These are phyloP conservation scores for Epizoanthus rinbou DNA, from an alignment of 92 coral and sea anemone genomes.

Conservation along the genomic window DNA sequence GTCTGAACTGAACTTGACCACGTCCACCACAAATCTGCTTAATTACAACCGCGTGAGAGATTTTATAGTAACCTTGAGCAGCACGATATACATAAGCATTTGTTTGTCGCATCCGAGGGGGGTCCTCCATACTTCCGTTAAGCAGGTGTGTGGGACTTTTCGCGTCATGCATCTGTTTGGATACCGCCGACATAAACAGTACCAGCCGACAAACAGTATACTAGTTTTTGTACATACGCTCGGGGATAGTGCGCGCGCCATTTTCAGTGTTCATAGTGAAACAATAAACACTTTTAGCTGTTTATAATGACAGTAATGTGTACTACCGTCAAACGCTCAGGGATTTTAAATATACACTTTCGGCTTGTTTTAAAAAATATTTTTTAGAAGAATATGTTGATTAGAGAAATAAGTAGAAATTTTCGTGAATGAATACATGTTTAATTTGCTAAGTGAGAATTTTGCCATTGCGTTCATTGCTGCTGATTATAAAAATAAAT, in stretches of 20 bases:
- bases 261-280: slow-evolving; percentile 1
- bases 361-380: not conserved
- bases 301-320: not conserved
- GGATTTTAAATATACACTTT: not conserved
- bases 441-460: slow-evolving; percentile 63
- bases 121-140: slow-evolving; percentile 53
- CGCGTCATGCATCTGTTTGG: slow-evolving; percentile 66
- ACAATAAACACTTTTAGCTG: not conserved
- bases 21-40: not conserved
- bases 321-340: not conserved
- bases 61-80: slow-evolving; percentile 60
- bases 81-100: slow-evolving; percentile 52
- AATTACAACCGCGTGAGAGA: slow-evolving; percentile 69
- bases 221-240: slow-evolving; percentile 14
- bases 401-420: slow-evolving; percentile 6
- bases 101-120: slow-evolving; percentile 83
- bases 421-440: slow-evolving; percentile 40
- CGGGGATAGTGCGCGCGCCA: not conserved
- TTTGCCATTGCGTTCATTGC: slow-evolving; percentile 78
- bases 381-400: not conserved
- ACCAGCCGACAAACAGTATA: slow-evolving; percentile 20
- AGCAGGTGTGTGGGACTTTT: slow-evolving; percentile 66
- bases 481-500: slow-evolving; percentile 57
- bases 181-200: slow-evolving; percentile 64
- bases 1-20: slow-evolving; percentile 24